Base-by-base conservation (phyloP, 1,140 invertebrate species). In the Colletes latitarsis region DNA sequence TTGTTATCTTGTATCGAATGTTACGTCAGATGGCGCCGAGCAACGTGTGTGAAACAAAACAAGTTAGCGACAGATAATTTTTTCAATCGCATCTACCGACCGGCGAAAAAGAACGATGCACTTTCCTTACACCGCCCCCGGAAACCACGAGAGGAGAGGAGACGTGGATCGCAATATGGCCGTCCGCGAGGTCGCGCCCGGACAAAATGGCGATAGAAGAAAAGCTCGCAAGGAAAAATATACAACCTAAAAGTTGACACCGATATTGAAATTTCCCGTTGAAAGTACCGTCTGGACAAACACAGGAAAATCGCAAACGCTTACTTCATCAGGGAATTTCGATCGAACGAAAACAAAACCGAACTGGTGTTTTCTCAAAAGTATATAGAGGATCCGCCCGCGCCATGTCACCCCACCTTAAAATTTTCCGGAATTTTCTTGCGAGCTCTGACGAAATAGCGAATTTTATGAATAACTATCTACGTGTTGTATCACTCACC, bases 151-250 rank as follows among this genome's bases (percentile, higher is more conserved):
- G 88, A 90, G 83, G 70, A 62, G 74, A 70, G 55, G 57, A 84
- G 57, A 86, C 85, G 82, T 84, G 85, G 82, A 83, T 77, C 72
- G 21, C 85, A 92, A 93, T 84, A 93, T 93, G 92, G 92, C 92
- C 83, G 92, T 84, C 85, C 60, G 82, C 82, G 85, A 90, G 90
- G 87, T 90, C 86, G 84, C 82, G 75, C 87, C 89, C 87, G 87
- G 85, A 88, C 91, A 93, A 93, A 89, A 93, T 93, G 92, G 92
- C 92, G 92, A 88, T 76, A 60, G 46, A 63, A 67, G 79, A 74
- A 84, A 87, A 88, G 85, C 78, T 87, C 75, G 63, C 55, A 53
- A 82, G 49, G 68, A 87, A 86, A 87, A 82, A 81, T 52, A 79
- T 68, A 41, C 77, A 60, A 71, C 57, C 49, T 55, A 83, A 82